Conservation (phyloP, 1,140 invertebrate genomes). For the Oscheius sp. region DNA sequence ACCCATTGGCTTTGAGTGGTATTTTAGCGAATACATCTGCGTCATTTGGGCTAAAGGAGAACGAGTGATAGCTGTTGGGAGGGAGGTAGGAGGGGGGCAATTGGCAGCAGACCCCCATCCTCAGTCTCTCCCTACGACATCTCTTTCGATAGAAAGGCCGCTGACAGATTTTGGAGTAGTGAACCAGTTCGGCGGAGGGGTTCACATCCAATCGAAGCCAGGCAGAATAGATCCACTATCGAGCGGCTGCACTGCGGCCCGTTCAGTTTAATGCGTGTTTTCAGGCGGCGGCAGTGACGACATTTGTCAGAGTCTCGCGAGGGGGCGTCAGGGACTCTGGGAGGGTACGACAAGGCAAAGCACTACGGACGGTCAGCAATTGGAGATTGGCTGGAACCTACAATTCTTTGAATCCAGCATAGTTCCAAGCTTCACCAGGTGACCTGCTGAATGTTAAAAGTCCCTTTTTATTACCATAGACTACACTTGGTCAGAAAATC, state of each 20-base stretch:
- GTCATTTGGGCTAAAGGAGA: neutral
- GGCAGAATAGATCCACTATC: too few species aligned
- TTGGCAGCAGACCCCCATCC: neutral
- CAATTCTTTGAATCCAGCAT: too few species aligned
- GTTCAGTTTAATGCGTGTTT: slow-evolving; percentile 10
- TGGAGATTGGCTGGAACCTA: too few species aligned
- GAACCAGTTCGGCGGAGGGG: neutral
- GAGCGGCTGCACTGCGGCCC: neutral
- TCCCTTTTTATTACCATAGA: too few species aligned
- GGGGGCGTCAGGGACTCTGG: neutral
- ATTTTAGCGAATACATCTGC: neutral
- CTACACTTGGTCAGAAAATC: too few species aligned
- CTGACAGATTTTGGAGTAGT: neutral
- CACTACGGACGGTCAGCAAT: too few species aligned
- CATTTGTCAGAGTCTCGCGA: slow-evolving; percentile 2
- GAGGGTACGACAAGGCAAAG: too few species aligned
- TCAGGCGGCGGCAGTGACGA: slow-evolving; percentile 4
- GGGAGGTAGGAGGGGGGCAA: neutral
- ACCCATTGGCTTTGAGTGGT: neutral
- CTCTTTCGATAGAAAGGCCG: neutral
- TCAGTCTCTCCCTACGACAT: neutral
- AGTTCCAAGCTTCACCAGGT: too few species aligned
- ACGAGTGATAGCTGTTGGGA: neutral
- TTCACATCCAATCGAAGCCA: too few species aligned
- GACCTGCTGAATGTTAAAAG: too few species aligned